phyloP scores from a whole-genome alignment of 2,797 vertebrate species.

The Pterois miles region DNA sequence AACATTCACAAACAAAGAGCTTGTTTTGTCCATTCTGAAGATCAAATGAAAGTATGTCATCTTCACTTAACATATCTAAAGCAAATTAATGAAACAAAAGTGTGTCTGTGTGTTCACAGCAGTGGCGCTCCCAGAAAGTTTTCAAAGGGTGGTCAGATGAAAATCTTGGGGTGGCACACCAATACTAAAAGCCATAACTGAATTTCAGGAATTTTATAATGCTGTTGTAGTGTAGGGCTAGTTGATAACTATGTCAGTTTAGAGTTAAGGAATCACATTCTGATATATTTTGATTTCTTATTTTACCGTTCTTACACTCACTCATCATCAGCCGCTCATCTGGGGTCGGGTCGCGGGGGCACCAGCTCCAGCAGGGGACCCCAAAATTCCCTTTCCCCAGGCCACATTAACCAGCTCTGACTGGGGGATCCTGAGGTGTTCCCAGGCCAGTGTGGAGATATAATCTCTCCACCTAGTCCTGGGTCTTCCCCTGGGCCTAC shows the following conservation, averaged over 20 bases:
- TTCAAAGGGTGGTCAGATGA: neutral
- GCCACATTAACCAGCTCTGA: no score
- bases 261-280: neutral
- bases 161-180: neutral
- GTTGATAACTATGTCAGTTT: neutral
- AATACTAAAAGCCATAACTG: neutral
- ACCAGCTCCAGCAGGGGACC: no score
- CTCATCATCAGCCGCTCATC: no score
- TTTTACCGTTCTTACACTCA: neutral
- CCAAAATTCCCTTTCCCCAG: no score
- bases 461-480: no score
- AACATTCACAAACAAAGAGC: conserved; percentile 68
- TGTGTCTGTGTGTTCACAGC: conserved; percentile 20
- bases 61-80: conserved; percentile 49
- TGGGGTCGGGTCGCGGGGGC: no score
- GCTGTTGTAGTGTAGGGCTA: neutral
- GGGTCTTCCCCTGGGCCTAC: no score
- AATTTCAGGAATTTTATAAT: neutral
- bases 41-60: conserved; percentile 70
- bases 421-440: no score
- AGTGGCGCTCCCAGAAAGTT: neutral
- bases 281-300: neutral
- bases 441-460: no score
- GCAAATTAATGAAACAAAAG: conserved; percentile 36
- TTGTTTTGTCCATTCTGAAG: conserved; percentile 67